These are phyloP conservation scores for Aphis gossypii DNA, from an alignment of 1,140 invertebrate species.

Conservation along the genomic window DNA sequence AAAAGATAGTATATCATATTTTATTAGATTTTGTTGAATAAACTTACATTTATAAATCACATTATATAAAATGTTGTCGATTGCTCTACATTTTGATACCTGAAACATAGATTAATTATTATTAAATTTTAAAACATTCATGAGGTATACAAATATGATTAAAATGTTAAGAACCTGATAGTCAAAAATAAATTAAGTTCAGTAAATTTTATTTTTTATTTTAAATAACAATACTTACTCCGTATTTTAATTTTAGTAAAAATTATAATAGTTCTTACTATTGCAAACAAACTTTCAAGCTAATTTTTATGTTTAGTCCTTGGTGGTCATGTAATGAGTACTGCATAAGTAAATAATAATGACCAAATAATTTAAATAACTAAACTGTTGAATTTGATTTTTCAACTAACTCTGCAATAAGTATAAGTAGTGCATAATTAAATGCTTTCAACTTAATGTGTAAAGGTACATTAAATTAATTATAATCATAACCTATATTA, in stretches of 20 bases:
- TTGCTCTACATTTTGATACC: slow-evolving; percentile 51
- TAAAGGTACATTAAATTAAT: neutral
- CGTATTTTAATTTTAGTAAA: neutral
- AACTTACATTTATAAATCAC: slow-evolving; percentile 53
- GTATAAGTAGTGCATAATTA: neutral
- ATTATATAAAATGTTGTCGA: slow-evolving; percentile 51
- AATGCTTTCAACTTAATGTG: neutral
- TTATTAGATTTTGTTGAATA: slow-evolving; percentile 40
- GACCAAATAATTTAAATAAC: neutral
- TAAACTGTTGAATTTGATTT: neutral
- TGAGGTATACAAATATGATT: neutral
- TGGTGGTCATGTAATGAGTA: neutral
- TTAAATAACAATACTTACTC: slow-evolving; percentile 13
- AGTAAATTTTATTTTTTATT: neutral
- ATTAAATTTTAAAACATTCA: neutral
- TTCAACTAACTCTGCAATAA: neutral
- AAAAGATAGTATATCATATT: slow-evolving; percentile 14
- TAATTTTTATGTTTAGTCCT: slow-evolving; percentile 18
- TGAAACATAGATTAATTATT: slow-evolving; percentile 34
- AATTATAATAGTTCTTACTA: neutral
- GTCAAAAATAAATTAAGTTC: neutral
- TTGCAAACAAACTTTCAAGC: neutral
- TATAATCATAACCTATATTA: neutral
- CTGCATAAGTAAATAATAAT: neutral
- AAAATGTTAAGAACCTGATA: neutral